Percentiles rank a stretch among this genome's conserved stretches.
phyloP scores from a whole-genome alignment of 2,797 vertebrate genomes.

The Rhinophrynus dorsalis region DNA sequence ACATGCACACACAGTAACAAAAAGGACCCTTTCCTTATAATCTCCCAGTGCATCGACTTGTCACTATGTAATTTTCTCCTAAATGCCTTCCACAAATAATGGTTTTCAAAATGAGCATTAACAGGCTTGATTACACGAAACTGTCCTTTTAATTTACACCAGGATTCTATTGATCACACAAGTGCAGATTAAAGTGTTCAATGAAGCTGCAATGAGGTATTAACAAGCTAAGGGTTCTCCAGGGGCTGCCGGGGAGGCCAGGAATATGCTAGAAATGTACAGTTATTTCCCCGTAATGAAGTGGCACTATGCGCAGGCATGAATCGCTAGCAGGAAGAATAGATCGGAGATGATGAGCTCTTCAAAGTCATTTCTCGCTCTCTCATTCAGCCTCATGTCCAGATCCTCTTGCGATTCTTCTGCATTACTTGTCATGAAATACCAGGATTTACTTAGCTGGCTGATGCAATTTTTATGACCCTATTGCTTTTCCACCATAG shows the following conservation, averaged over 20 bases:
- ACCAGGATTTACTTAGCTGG: slow-evolving; percentile 96
- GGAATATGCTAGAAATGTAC: slow-evolving; percentile 90
- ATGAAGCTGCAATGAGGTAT: slow-evolving; percentile 99
- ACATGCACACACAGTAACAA: slow-evolving; percentile 49
- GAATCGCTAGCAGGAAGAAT: slow-evolving; percentile 96
- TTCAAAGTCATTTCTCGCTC: slow-evolving; percentile 99
- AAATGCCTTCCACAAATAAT: slow-evolving; percentile 99
- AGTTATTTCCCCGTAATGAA: slow-evolving; percentile 99
- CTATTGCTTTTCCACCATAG: slow-evolving; percentile 99
- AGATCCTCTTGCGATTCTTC: slow-evolving; percentile 77
- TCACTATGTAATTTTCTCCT: slow-evolving; percentile 87
- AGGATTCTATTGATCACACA: slow-evolving; percentile 97
- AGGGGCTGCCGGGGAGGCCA: slow-evolving; percentile 80
- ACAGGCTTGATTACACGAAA: slow-evolving; percentile 98
- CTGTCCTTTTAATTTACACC: slow-evolving; percentile 99
- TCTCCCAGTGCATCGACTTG: slow-evolving; percentile 76
- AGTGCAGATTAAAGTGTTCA: slow-evolving; percentile 99
- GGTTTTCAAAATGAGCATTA: slow-evolving; percentile 99
- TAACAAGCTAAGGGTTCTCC: slow-evolving; percentile 93
- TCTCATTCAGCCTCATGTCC: slow-evolving; percentile 96
- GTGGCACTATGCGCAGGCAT: slow-evolving; percentile 98
- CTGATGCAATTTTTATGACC: slow-evolving; percentile 99
- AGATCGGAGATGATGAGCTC: slow-evolving; percentile 99
- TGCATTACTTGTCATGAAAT: slow-evolving; percentile 85
- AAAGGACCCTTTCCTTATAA: slow-evolving; percentile 68